Conservation (phyloP, 35 echinoderm and acorn worm genomes). For the Eucidaris tribuloides region DNA sequence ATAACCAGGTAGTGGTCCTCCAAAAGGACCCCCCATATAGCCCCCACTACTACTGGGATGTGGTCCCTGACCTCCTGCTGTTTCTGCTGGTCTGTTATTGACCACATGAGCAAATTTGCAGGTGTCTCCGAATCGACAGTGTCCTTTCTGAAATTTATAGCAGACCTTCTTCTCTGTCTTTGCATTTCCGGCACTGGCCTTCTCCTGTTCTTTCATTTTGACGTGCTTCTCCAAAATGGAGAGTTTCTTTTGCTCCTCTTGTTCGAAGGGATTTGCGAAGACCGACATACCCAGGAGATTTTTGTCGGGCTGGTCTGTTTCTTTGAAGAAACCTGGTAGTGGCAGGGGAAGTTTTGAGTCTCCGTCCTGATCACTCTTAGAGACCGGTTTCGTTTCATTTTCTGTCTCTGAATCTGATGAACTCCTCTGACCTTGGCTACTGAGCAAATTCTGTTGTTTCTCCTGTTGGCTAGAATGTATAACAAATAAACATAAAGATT, state of each 20-base stretch:
- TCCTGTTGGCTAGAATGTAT: no score
- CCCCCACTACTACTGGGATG: neutral
- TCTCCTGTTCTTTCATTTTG: conserved; percentile 11
- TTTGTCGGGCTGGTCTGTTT: neutral
- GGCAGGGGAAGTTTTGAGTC: neutral
- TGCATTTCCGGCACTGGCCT: neutral
- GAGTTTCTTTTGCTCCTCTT: neutral
- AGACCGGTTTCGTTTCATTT: neutral
- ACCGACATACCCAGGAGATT: conserved; percentile 2
- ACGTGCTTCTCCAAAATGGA: conserved; percentile 15
- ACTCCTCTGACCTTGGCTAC: neutral
- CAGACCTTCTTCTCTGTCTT: neutral
- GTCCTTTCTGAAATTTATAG: conserved; percentile 9
- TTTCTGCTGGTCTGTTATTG: neutral
- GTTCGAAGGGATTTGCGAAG: conserved; percentile 22
- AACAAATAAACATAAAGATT: no score
- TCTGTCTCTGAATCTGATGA: neutral
- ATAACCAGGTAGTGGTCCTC: no score
- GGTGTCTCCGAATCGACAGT: conserved; percentile 1
- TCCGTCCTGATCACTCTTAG: neutral
- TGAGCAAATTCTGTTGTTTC: conserved; percentile 4
- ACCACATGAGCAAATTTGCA: neutral
- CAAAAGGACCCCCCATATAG: neutral
- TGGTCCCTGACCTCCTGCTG: neutral
- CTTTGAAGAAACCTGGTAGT: neutral